phyloP scores from a whole-genome alignment of 2,113 vertebrate species.

The Chamaetylas fuelleborni region DNA sequence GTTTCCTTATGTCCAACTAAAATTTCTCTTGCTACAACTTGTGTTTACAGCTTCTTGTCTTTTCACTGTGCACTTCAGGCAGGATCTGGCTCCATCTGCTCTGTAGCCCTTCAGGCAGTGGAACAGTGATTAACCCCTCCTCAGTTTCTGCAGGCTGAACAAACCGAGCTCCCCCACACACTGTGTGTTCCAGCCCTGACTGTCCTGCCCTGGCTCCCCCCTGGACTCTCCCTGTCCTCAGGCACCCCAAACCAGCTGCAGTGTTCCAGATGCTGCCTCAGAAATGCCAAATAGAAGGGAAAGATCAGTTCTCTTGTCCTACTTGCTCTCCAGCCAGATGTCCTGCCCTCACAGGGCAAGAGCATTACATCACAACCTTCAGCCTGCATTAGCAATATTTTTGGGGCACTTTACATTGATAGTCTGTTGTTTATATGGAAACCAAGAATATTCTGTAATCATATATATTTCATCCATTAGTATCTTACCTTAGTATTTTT shows the following conservation, averaged over 20 bases:
- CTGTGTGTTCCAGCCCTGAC: background rate
- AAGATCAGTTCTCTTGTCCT: background rate
- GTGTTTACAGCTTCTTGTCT: background rate
- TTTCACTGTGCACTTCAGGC: background rate
- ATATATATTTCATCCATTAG: background rate
- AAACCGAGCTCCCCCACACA: fast-evolving
- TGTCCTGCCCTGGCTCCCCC: background rate
- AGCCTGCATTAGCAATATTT: background rate
- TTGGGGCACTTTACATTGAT: background rate
- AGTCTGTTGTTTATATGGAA: conserved; percentile 10
- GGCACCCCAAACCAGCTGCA: background rate
- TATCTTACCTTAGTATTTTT: background rate
- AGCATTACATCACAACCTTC: background rate
- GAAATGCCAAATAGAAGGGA: background rate
- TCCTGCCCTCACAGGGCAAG: background rate
- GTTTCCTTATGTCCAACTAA: background rate
- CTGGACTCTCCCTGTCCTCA: background rate
- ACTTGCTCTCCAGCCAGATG: background rate
- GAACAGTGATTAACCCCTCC: background rate
- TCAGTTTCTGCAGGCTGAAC: background rate
- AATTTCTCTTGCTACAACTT: background rate
- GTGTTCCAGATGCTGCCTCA: background rate
- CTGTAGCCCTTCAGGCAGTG: background rate
- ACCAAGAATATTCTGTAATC: background rate
- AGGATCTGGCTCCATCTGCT: background rate